Evolutionary conservation across 2,888 invertebrate genomes (phyloP).

Genomic region (Epirrhoe alternata): DNA sequence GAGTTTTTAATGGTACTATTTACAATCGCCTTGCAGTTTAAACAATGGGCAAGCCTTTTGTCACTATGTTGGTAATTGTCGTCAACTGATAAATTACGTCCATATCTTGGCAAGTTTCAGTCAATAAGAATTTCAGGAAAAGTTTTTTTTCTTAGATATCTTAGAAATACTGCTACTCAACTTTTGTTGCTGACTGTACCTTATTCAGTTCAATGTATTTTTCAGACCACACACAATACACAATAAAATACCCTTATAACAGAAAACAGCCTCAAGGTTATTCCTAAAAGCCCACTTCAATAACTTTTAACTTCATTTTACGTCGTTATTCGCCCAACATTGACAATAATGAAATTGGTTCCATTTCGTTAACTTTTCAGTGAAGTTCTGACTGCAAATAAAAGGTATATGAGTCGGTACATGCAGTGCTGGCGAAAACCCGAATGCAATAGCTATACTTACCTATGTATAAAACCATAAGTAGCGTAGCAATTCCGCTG

Average conservation of each 20-base stretch:
- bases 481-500: not conserved
- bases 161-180: no score
- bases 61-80: no score
- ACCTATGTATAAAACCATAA: not conserved
- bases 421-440: constrained; percentile 3
- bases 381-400: constrained; percentile 10
- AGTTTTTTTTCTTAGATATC: no score
- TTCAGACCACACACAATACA: no score
- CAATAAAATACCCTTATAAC: not conserved
- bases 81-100: no score
- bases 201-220: no score
- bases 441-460: not conserved
- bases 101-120: no score
- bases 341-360: constrained; percentile 11
- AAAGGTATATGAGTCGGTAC: constrained; percentile 1
- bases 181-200: no score
- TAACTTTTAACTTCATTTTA: constrained; percentile 1
- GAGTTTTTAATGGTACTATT: no score
- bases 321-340: not conserved
- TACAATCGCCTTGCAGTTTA: no score
- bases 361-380: constrained; percentile 19
- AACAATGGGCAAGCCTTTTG: no score
- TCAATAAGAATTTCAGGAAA: no score
- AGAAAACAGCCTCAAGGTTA: not conserved
- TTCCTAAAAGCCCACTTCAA: not conserved